These are phyloP conservation scores for Drosophila suzukii DNA, from an alignment of 1,140 invertebrate species.

Conservation along the genomic window DNA sequence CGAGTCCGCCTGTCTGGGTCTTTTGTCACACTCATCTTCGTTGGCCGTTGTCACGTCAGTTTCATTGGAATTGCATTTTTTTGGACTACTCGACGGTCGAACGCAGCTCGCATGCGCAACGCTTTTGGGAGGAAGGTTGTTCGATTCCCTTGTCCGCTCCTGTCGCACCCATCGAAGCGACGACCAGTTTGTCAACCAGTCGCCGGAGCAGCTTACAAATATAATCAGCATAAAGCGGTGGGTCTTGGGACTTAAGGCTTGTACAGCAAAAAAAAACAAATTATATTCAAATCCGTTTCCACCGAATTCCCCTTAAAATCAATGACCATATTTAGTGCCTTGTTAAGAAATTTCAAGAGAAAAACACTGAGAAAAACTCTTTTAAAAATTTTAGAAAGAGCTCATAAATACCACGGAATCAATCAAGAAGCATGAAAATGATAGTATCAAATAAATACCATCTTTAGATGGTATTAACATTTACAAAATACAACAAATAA, in stretches of 20 bases:
- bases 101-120: constrained; percentile 67
- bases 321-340: neutral
- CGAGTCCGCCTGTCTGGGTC: constrained; percentile 53
- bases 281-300: neutral
- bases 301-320: neutral
- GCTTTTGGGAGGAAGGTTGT: constrained; percentile 1
- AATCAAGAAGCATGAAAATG: no score
- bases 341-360: neutral
- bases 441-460: no score
- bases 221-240: constrained; percentile 73
- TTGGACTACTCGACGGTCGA: constrained; percentile 25
- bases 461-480: no score
- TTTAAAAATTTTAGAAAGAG: neutral
- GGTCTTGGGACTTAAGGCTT: constrained; percentile 13
- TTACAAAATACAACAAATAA: no score
- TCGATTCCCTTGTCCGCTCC: constrained; percentile 15
- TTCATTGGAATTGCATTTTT: constrained; percentile 75
- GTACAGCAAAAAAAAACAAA: constrained; percentile 18
- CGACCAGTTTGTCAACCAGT: constrained; percentile 78
- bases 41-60: constrained; percentile 71
- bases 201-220: constrained; percentile 68
- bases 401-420: no score
- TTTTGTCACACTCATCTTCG: constrained; percentile 81
- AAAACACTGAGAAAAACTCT: neutral
- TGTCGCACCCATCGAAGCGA: neutral